Evolutionary conservation across 2,797 vertebrate genomes (phyloP).

Genomic region (Melanotaenia nigrans): DNA sequence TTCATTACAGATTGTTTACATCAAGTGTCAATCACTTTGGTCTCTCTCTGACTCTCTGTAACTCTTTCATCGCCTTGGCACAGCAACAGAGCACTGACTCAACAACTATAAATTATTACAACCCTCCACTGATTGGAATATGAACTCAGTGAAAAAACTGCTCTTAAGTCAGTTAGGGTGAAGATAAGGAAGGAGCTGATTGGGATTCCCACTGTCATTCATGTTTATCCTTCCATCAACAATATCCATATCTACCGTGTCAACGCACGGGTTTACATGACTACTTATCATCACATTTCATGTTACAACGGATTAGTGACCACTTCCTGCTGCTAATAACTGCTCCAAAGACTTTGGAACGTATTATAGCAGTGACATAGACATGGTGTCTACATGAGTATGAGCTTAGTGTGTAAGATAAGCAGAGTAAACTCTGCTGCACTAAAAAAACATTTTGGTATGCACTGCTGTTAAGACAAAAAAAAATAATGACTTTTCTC

Average conservation of each 20-base stretch:
- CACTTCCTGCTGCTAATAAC: slow-evolving; percentile 52
- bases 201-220: slow-evolving; percentile 30
- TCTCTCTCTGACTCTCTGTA: slow-evolving; percentile 10
- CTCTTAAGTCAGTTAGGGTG: background rate
- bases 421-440: slow-evolving; percentile 23
- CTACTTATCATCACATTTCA: slow-evolving; percentile 54
- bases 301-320: slow-evolving; percentile 59
- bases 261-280: slow-evolving; percentile 48
- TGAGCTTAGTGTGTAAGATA: slow-evolving; percentile 1
- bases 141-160: slow-evolving; percentile 41
- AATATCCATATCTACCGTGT: slow-evolving; percentile 23
- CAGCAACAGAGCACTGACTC: slow-evolving; percentile 48
- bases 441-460: slow-evolving; percentile 14
- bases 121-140: slow-evolving; percentile 1
- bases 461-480: too few relatives aligned
- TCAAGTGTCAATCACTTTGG: slow-evolving; percentile 61
- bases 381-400: background rate
- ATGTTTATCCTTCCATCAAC: slow-evolving; percentile 39
- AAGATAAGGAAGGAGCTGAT: slow-evolving; percentile 24
- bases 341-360: slow-evolving; percentile 15
- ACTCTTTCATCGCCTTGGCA: slow-evolving; percentile 29
- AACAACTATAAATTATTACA: slow-evolving; percentile 44
- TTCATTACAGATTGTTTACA: slow-evolving; percentile 74
- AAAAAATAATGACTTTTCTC: background rate
- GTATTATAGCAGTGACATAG: slow-evolving; percentile 24